Conservation (phyloP, 2,888 invertebrate species). For the Eilema depressum region DNA sequence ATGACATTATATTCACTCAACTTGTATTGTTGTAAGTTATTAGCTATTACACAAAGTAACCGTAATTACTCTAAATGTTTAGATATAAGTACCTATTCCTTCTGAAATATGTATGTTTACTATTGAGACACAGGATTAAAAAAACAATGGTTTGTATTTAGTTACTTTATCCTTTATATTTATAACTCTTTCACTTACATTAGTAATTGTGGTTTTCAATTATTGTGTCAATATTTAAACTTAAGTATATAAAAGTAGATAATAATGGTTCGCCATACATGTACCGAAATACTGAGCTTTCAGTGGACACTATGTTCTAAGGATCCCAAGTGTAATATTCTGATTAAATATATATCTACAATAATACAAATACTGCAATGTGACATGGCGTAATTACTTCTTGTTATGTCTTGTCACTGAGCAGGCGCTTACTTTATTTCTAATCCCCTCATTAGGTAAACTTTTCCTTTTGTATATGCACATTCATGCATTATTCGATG, state of each 20-base stretch:
- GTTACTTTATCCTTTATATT: slow-evolving; percentile 62
- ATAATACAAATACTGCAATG: slow-evolving; percentile 53
- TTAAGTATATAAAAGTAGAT: slow-evolving; percentile 75
- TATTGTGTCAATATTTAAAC: slow-evolving; percentile 79
- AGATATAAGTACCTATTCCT: slow-evolving; percentile 60
- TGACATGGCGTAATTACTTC: slow-evolving; percentile 37
- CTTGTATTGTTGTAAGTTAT: slow-evolving; percentile 66
- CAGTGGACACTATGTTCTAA: slow-evolving; percentile 74
- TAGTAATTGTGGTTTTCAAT: slow-evolving; percentile 77
- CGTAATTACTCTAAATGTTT: slow-evolving; percentile 63
- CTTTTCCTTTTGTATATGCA: background rate
- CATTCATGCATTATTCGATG: background rate
- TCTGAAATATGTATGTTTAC: slow-evolving; percentile 71
- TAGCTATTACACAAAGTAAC: slow-evolving; percentile 72
- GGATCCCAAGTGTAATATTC: slow-evolving; percentile 80
- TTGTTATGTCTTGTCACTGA: slow-evolving; percentile 32
- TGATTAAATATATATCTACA: slow-evolving; percentile 79
- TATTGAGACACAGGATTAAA: slow-evolving; percentile 61
- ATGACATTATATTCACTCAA: slow-evolving; percentile 50
- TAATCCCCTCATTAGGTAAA: background rate
- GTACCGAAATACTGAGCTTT: slow-evolving; percentile 75
- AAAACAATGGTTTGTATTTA: slow-evolving; percentile 55
- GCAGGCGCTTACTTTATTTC: slow-evolving; percentile 32
- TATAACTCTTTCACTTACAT: slow-evolving; percentile 57
- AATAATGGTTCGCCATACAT: slow-evolving; percentile 74